These are phyloP conservation scores for Eugnorisma glareosa DNA, from an alignment of 2,888 invertebrate genomes.

Conservation along the genomic window DNA sequence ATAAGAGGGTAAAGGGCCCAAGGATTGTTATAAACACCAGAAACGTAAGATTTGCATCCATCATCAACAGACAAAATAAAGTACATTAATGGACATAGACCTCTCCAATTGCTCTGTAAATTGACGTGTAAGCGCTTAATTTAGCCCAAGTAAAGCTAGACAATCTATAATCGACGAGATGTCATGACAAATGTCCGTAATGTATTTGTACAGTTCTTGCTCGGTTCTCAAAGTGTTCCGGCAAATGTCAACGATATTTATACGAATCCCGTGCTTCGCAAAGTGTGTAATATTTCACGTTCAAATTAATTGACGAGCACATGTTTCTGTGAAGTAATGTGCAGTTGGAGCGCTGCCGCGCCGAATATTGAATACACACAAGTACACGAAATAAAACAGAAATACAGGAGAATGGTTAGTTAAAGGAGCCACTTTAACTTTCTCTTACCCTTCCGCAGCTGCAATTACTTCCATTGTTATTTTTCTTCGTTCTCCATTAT, in stretches of 20 bases:
- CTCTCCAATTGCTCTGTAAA: not conserved
- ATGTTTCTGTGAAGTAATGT: conserved; percentile 52
- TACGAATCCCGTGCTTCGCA: conserved; percentile 21
- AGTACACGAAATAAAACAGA: conserved; percentile 7
- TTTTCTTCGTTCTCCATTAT: not conserved
- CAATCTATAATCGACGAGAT: not conserved
- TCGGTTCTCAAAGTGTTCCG: not conserved
- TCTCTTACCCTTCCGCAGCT: too few species aligned
- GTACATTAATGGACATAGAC: not conserved
- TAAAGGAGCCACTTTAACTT: not conserved
- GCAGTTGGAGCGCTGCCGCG: conserved; percentile 62
- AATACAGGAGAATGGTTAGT: not conserved
- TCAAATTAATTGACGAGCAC: conserved; percentile 46
- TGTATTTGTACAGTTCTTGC: not conserved
- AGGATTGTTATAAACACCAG: not conserved
- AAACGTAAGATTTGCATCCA: not conserved
- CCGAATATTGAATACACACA: not conserved
- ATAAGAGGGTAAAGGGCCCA: too few species aligned
- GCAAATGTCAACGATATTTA: conserved; percentile 44
- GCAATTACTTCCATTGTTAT: not conserved
- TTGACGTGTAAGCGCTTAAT: not conserved
- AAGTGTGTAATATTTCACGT: conserved; percentile 47
- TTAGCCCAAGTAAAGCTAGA: not conserved
- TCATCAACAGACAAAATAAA: not conserved
- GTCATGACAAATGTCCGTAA: not conserved